A percentile compares a stretch with the other conserved stretches of the same genome.
These are phyloP conservation scores for Oncorhynchus nerka DNA, from an alignment of 2,113 vertebrate genomes.

Conservation along the genomic window DNA sequence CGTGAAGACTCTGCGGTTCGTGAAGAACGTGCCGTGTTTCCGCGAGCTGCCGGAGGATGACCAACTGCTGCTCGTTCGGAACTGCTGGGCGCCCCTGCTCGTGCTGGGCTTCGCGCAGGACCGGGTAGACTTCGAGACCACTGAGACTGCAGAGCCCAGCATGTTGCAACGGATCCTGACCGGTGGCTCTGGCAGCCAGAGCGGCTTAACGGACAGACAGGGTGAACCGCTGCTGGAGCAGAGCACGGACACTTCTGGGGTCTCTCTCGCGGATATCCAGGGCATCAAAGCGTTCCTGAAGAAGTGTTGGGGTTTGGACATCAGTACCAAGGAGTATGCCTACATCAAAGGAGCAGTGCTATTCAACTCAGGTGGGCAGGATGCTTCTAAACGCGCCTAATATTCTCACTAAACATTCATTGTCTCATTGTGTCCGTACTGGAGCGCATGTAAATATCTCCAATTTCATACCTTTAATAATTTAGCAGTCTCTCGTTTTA, in stretches of 20 bases:
- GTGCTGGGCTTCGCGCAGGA: slow-evolving; percentile 93
- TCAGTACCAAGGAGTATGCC: slow-evolving; percentile 95
- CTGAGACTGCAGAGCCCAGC: slow-evolving; percentile 85
- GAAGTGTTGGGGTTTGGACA: slow-evolving; percentile 91
- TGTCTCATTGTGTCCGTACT: too few relatives aligned
- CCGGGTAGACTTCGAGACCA: slow-evolving; percentile 84
- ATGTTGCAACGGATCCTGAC: slow-evolving; percentile 87
- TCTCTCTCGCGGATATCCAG: slow-evolving; percentile 79
- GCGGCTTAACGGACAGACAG: slow-evolving; percentile 60
- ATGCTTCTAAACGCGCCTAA: too few relatives aligned
- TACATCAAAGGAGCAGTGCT: slow-evolving; percentile 95
- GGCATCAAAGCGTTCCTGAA: slow-evolving; percentile 85
- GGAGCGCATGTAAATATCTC: too few relatives aligned
- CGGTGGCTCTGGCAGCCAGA: slow-evolving; percentile 22
- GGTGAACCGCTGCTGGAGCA: slow-evolving; percentile 33
- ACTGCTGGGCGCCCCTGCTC: slow-evolving; percentile 88
- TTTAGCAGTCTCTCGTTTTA: too few relatives aligned
- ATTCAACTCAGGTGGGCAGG: slow-evolving; percentile 85
- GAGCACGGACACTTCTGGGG: slow-evolving; percentile 41
- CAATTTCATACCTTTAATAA: too few relatives aligned
- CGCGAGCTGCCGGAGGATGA: slow-evolving; percentile 88
- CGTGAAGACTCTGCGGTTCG: slow-evolving; percentile 91
- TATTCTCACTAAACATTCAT: too few relatives aligned
- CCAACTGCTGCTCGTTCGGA: slow-evolving; percentile 86
- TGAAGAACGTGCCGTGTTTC: slow-evolving; percentile 92